phyloP scores from a whole-genome alignment of 1,140 invertebrate genomes.

The Calliphora vicina region DNA sequence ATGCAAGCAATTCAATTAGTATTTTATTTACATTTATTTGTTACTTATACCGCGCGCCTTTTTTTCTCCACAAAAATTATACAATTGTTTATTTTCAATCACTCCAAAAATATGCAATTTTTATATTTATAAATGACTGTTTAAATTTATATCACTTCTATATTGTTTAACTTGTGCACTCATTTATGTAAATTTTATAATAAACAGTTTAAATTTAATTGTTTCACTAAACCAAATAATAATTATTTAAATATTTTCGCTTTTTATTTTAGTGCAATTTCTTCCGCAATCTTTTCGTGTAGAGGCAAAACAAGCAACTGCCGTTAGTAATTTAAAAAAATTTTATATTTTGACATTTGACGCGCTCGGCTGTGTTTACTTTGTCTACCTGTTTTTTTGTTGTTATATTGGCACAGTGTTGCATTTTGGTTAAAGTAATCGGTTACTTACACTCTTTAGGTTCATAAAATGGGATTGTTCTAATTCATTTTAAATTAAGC shows the following conservation, averaged over 20 bases:
- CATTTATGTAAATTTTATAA: too few relatives aligned
- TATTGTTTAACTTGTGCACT: too few relatives aligned
- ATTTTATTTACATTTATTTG: not conserved
- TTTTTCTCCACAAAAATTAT: not conserved
- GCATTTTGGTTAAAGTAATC: not conserved
- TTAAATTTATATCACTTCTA: too few relatives aligned
- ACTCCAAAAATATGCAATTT: too few relatives aligned
- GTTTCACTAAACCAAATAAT: too few relatives aligned
- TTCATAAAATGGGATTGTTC: too few relatives aligned
- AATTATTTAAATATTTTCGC: slow-evolving; percentile 12
- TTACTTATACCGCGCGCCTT: not conserved
- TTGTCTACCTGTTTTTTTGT: not conserved
- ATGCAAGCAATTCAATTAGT: not conserved
- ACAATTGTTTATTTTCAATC: too few relatives aligned
- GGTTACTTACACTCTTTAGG: not conserved
- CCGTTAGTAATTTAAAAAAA: slow-evolving; percentile 38
- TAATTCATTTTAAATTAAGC: too few relatives aligned
- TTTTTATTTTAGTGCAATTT: slow-evolving; percentile 25
- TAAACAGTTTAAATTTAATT: not conserved
- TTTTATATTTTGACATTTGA: slow-evolving; percentile 35
- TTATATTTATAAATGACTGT: too few relatives aligned
- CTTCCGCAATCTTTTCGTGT: slow-evolving; percentile 23
- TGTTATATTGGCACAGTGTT: not conserved
- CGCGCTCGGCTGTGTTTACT: slow-evolving; percentile 18
- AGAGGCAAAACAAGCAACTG: slow-evolving; percentile 37